These are phyloP conservation scores for Eupithecia dodoneata DNA, from an alignment of 2,888 invertebrate genomes.

Conservation along the genomic window DNA sequence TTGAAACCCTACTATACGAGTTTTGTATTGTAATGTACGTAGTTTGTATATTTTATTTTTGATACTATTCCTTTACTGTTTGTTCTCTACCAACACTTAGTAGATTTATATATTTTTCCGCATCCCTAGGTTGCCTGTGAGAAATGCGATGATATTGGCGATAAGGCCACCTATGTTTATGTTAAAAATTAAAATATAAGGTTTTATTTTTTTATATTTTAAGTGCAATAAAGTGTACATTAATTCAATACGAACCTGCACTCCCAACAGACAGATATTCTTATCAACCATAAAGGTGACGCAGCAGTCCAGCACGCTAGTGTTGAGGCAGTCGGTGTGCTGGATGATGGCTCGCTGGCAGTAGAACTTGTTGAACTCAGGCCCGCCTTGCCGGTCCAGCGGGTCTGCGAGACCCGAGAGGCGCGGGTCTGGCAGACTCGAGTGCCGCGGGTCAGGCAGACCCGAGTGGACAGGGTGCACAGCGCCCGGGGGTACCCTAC, in stretches of 20 bases:
- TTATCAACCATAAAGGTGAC: slow-evolving; percentile 92
- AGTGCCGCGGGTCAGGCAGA: slow-evolving; percentile 46
- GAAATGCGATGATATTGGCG: no score
- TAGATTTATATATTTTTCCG: no score
- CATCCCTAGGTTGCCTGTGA: no score
- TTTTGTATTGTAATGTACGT: no score
- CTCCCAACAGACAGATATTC: slow-evolving; percentile 90
- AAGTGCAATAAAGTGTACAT: no score
- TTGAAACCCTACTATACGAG: no score
- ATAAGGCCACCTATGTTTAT: no score
- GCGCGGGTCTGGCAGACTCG: slow-evolving; percentile 51
- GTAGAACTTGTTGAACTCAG: slow-evolving; percentile 85
- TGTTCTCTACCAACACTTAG: no score
- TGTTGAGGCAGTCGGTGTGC: slow-evolving; percentile 89
- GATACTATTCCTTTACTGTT: no score
- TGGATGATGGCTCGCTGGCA: slow-evolving; percentile 87
- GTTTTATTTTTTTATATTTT: no score
- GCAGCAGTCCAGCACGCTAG: slow-evolving; percentile 89
- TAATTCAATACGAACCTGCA: slow-evolving; percentile 77
- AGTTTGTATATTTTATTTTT: no score
- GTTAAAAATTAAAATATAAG: no score
- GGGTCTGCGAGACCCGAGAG: slow-evolving; percentile 39
- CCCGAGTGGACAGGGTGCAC: slow-evolving; percentile 45
- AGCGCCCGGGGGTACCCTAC: slow-evolving; percentile 52
- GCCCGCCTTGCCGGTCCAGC: slow-evolving; percentile 40